phyloP scores from a whole-genome alignment of 2,888 invertebrate species.

The Hermaeophaga mercurialis region DNA sequence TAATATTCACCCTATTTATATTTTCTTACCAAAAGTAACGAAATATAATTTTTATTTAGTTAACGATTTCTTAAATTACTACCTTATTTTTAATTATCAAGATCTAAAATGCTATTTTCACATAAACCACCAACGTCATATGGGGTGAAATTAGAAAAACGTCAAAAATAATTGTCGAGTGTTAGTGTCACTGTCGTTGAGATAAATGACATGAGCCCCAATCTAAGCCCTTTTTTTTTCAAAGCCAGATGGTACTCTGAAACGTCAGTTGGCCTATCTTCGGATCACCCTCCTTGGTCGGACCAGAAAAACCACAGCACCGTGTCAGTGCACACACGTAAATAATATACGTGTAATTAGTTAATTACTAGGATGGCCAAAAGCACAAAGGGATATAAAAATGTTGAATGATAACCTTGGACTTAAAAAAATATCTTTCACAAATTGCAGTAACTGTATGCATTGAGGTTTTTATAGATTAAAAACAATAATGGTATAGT shows the following conservation, averaged over 20 bases:
- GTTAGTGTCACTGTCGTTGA: slow-evolving; percentile 38
- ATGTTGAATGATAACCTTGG: neutral
- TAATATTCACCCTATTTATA: too few species aligned
- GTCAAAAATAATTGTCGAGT: slow-evolving; percentile 46
- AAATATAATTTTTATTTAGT: too few species aligned
- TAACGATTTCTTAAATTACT: too few species aligned
- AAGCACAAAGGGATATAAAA: neutral
- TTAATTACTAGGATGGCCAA: slow-evolving; percentile 39
- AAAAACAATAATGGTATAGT: too few species aligned
- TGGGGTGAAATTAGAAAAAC: slow-evolving; percentile 25
- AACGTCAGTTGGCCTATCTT: slow-evolving; percentile 26
- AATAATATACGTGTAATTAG: slow-evolving; percentile 45
- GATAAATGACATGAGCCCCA: slow-evolving; percentile 45
- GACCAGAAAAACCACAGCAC: slow-evolving; percentile 33
- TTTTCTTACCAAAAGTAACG: too few species aligned
- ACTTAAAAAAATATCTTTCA: too few species aligned
- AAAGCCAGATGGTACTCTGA: slow-evolving; percentile 39
- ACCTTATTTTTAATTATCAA: too few species aligned
- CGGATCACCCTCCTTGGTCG: slow-evolving; percentile 8
- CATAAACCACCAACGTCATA: too few species aligned
- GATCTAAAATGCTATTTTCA: too few species aligned
- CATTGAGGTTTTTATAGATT: too few species aligned
- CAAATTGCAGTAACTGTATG: too few species aligned
- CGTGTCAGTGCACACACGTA: slow-evolving; percentile 37
- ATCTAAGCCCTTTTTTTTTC: slow-evolving; percentile 36